Conservation (phyloP, 1,140 invertebrate species). For the Sminthurides bifidus region DNA sequence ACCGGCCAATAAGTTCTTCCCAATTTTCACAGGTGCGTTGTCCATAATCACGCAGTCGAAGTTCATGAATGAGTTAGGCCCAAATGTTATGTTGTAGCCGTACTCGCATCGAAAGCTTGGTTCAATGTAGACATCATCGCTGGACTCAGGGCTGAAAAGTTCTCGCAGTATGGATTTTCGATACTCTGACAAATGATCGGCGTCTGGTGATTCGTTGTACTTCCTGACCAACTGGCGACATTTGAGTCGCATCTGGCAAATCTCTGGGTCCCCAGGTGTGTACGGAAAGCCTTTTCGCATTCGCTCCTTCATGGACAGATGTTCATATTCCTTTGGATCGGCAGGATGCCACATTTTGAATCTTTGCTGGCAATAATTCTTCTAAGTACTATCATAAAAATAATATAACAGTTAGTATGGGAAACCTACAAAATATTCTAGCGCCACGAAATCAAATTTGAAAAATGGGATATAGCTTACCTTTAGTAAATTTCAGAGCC, state of each 20-base stretch:
- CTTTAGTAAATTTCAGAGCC: too few species aligned
- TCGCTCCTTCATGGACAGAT: too few species aligned
- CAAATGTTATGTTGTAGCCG: slow-evolving; percentile 20
- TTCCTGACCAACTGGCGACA: background rate
- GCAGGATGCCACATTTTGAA: too few species aligned
- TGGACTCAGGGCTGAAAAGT: slow-evolving; percentile 13
- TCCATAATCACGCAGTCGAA: slow-evolving; percentile 29
- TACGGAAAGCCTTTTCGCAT: slow-evolving; percentile 1
- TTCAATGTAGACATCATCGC: slow-evolving; percentile 12
- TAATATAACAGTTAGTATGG: too few species aligned
- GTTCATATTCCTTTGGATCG: too few species aligned
- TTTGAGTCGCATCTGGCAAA: background rate
- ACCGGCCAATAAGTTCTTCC: slow-evolving; percentile 15
- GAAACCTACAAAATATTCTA: too few species aligned
- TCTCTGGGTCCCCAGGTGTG: background rate
- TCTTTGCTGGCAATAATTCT: too few species aligned
- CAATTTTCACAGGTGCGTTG: slow-evolving; percentile 22
- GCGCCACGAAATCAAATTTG: too few species aligned
- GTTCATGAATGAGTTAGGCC: slow-evolving; percentile 24
- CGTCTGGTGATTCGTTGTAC: background rate
- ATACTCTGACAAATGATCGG: background rate
- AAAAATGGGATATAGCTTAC: too few species aligned
- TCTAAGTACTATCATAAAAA: too few species aligned
- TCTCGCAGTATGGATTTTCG: slow-evolving; percentile 13
- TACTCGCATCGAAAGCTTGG: slow-evolving; percentile 20